These are phyloP conservation scores for Holotrichia oblita DNA, from an alignment of 1,140 invertebrate genomes.

Conservation along the genomic window DNA sequence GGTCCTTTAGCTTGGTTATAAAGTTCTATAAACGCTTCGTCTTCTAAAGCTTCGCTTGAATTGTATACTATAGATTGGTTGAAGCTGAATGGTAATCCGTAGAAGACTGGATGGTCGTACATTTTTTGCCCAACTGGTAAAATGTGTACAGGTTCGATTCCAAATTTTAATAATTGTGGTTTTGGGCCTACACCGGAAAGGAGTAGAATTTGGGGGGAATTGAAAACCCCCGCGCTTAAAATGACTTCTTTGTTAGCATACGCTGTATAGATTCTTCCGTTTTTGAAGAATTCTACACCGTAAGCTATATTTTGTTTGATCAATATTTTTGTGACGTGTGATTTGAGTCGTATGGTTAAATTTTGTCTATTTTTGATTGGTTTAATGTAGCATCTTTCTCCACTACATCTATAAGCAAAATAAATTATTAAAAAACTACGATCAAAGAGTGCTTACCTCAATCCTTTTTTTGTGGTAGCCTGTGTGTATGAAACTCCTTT, in stretches of 20 bases:
- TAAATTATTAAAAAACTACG: conserved; percentile 53
- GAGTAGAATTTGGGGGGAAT: conserved; percentile 87
- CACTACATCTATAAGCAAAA: conserved; percentile 74
- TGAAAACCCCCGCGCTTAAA: conserved; percentile 84
- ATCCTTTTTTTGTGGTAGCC: conserved; percentile 77
- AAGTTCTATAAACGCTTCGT: too few species aligned
- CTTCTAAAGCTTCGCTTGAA: too few species aligned
- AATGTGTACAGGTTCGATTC: conserved; percentile 57
- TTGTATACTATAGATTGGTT: conserved; percentile 20
- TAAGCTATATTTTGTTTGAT: conserved; percentile 74
- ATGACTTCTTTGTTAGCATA: conserved; percentile 84
- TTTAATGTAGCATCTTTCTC: conserved; percentile 85
- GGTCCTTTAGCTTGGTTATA: too few species aligned
- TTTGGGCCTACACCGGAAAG: conserved; percentile 81
- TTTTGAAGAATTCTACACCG: conserved; percentile 81
- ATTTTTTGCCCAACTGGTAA: conserved; percentile 24
- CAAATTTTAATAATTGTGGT: conserved; percentile 63
- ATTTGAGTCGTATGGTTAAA: conserved; percentile 82
- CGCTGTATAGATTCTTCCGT: conserved; percentile 73
- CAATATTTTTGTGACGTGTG: conserved; percentile 81
- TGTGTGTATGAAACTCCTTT: conserved; percentile 90
- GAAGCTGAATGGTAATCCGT: conserved; percentile 41
- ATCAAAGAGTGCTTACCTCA: too few species aligned
- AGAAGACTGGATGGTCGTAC: neutral
- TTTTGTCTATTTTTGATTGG: conserved; percentile 83